Conservation (phyloP, 2,888 invertebrate species). For the Mimachlamys varia region DNA sequence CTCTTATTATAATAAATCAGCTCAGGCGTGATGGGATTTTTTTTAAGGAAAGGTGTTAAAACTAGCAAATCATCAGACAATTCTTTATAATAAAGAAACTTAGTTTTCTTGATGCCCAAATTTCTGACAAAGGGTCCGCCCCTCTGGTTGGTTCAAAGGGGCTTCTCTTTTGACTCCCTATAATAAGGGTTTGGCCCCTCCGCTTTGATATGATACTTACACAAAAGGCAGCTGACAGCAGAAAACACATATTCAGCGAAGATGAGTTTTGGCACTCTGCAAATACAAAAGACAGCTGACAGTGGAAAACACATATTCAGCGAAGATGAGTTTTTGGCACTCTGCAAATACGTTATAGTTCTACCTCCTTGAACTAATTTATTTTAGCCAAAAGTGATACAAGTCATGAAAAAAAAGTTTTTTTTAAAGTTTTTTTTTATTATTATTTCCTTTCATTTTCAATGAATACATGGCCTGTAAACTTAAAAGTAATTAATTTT, state of each 20-base stretch:
- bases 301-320: neutral
- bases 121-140: neutral
- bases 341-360: too few relatives aligned
- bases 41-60: neutral
- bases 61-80: neutral
- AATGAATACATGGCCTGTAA: too few relatives aligned
- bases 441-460: too few relatives aligned
- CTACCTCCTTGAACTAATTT: too few relatives aligned
- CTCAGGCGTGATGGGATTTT: neutral
- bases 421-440: too few relatives aligned
- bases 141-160: neutral
- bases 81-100: neutral
- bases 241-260: neutral
- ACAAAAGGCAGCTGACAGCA: too few relatives aligned
- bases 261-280: neutral
- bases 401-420: too few relatives aligned
- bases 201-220: neutral
- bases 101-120: neutral
- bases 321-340: neutral
- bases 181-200: neutral
- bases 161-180: neutral
- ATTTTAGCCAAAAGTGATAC: too few relatives aligned
- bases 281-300: too few relatives aligned
- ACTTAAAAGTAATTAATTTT: too few relatives aligned
- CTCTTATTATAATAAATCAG: neutral